These are phyloP conservation scores for Pteropus alecto DNA, from an alignment of 2,113 vertebrate genomes.

Conservation along the genomic window DNA sequence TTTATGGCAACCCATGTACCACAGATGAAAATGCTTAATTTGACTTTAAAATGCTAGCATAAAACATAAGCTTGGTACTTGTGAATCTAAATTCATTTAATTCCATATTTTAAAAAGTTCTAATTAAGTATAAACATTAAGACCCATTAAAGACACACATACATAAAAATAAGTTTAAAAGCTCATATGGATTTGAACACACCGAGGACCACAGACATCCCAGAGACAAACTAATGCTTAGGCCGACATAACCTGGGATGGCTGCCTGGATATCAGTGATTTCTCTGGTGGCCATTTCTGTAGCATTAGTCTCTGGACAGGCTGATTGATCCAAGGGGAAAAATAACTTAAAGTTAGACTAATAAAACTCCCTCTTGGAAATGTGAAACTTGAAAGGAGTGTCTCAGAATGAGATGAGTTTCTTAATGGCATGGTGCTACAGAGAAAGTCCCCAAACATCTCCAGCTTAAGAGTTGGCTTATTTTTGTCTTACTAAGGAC, in stretches of 20 bases:
- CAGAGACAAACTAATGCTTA: background rate
- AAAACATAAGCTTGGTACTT: background rate
- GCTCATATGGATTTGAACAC: background rate
- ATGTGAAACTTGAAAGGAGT: background rate
- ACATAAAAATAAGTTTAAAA: constrained; percentile 1
- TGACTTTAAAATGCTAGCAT: constrained; percentile 20
- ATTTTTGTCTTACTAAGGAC: background rate
- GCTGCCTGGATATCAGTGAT: background rate
- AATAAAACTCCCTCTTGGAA: background rate
- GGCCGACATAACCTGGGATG: background rate
- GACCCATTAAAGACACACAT: background rate
- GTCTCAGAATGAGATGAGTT: background rate
- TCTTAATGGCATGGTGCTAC: background rate
- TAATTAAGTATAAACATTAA: background rate
- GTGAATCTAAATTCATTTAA: background rate
- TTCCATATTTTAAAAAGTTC: background rate
- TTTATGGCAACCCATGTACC: background rate
- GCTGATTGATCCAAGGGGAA: background rate
- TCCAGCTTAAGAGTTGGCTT: background rate
- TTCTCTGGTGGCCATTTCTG: background rate
- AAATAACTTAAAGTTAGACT: background rate
- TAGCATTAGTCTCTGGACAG: background rate
- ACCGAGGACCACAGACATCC: background rate
- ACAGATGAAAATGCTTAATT: background rate
- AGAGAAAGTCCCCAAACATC: background rate